A percentile compares a stretch with the other conserved stretches of the same genome.
phyloP scores from a whole-genome alignment of 2,888 invertebrate genomes.

The Ectemnius cavifrons region DNA sequence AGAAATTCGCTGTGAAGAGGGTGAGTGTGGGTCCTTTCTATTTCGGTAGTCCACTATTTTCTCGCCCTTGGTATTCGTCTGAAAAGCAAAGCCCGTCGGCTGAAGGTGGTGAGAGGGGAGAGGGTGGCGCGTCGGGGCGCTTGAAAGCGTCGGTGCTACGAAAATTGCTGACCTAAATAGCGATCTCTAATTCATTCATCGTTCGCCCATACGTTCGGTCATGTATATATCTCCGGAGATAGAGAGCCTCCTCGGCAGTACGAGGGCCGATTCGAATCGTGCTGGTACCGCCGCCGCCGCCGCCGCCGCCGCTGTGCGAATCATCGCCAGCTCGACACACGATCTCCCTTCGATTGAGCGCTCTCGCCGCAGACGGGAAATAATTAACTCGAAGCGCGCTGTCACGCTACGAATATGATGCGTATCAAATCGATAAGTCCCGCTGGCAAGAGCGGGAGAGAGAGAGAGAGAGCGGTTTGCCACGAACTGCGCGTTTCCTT shows the following conservation, averaged over 20 bases:
- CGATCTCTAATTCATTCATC: constrained; percentile 49
- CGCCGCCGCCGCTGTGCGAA: too few relatives aligned
- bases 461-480: too few relatives aligned
- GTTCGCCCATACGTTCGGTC: background rate
- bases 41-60: background rate
- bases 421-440: constrained; percentile 56
- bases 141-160: constrained; percentile 51
- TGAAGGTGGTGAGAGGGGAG: constrained; percentile 11
- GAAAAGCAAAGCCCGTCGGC: too few relatives aligned
- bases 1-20: too few relatives aligned
- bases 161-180: constrained; percentile 60
- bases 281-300: too few relatives aligned
- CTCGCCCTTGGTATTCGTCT: constrained; percentile 1
- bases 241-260: too few relatives aligned
- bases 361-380: constrained; percentile 28
- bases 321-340: background rate
- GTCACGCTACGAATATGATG: constrained; percentile 47
- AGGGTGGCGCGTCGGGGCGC: constrained; percentile 33
- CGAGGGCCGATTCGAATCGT: too few relatives aligned
- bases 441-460: background rate
- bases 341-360: background rate
- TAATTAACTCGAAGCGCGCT: constrained; percentile 42
- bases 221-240: too few relatives aligned
- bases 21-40: background rate
- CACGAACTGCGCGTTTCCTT: constrained; percentile 1